These are phyloP conservation scores for Carcharodon carcharias DNA, from an alignment of 2,797 vertebrate species.

Conservation along the genomic window DNA sequence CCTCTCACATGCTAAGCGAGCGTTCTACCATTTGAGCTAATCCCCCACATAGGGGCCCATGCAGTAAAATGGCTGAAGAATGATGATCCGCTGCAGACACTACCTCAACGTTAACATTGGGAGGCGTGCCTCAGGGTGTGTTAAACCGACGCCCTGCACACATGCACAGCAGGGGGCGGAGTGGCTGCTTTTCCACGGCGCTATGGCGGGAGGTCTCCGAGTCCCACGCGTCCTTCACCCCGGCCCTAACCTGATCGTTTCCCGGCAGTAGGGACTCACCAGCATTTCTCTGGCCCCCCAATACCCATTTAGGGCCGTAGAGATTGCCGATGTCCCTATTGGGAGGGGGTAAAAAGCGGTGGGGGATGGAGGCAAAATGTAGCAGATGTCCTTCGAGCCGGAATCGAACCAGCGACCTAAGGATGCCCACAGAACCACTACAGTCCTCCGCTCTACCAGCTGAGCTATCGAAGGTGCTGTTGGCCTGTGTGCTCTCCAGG, in stretches of 20 bases:
- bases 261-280: background rate
- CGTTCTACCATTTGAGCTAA: conserved; percentile 64
- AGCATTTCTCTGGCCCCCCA: background rate
- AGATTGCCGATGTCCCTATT: background rate
- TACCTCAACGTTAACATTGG: background rate
- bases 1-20: conserved; percentile 60
- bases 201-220: no score
- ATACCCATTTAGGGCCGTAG: no score
- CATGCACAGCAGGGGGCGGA: no score
- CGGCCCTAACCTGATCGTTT: background rate
- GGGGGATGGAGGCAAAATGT: fast-evolving
- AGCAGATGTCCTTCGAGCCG: no score
- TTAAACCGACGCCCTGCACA: no score
- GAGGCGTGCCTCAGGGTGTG: background rate
- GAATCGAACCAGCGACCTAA: conserved; percentile 50
- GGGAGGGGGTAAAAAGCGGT: fast-evolving
- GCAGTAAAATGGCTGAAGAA: fast-evolving
- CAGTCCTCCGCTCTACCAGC: conserved; percentile 61
- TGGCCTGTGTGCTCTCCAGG: fast-evolving
- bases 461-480: conserved; percentile 55
- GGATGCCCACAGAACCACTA: conserved; percentile 45
- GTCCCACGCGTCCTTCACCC: no score
- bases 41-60: no score
- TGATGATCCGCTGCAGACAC: background rate
- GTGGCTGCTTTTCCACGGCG: no score